Evolutionary conservation across 2,113 vertebrate species (phyloP).

Genomic region (Mormyrus lacerda): DNA sequence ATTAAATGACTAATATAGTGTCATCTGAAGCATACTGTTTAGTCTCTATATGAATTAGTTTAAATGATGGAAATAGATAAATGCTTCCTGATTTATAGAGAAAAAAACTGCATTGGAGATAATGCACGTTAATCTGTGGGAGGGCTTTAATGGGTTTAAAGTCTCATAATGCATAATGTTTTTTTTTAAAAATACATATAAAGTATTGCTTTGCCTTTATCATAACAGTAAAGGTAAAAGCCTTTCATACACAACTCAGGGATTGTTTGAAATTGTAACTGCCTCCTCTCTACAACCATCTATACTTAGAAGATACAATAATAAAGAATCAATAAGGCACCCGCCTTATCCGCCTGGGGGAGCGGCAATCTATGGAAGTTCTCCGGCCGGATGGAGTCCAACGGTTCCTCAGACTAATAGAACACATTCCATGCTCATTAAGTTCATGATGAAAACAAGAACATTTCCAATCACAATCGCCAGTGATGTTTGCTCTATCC

Average conservation of each 20-base stretch:
- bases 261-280: background rate
- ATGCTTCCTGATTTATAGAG: background rate
- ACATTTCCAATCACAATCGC: slow-evolving; percentile 21
- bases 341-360: slow-evolving; percentile 5
- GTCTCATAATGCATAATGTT: background rate
- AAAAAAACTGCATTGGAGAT: background rate
- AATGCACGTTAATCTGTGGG: background rate
- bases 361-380: slow-evolving; percentile 12
- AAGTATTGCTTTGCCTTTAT: slow-evolving; percentile 1
- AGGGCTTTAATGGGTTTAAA: slow-evolving; percentile 5
- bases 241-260: background rate
- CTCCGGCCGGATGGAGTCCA: slow-evolving; percentile 13
- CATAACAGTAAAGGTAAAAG: background rate
- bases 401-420: slow-evolving; percentile 20
- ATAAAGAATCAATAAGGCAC: slow-evolving; percentile 29
- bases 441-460: slow-evolving; percentile 28
- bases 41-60: background rate
- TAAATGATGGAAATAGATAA: background rate
- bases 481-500: slow-evolving; percentile 12
- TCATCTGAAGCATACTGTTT: background rate
- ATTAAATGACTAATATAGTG: background rate
- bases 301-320: slow-evolving; percentile 13
- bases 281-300: background rate
- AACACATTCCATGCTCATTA: slow-evolving; percentile 28
- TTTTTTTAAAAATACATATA: background rate